Conservation (phyloP, 2,888 invertebrate genomes). For the Pristionchus mayeri region DNA sequence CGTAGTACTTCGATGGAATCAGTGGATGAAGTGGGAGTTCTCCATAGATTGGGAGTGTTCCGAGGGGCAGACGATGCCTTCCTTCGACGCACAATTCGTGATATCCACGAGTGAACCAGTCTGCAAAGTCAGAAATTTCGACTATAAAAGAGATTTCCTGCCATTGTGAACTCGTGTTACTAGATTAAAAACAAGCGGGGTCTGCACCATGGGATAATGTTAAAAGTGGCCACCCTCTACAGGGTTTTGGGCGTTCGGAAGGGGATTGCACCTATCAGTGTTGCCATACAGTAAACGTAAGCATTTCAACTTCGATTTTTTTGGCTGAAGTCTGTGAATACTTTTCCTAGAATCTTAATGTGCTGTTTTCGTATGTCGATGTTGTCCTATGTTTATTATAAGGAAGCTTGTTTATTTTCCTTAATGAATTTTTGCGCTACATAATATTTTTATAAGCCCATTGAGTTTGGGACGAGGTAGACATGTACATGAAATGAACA, state of each 20-base stretch:
- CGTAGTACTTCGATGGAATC: neutral
- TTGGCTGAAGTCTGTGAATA: no score
- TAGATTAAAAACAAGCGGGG: constrained; percentile 50
- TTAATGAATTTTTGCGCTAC: no score
- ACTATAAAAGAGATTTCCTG: constrained; percentile 31
- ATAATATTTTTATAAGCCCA: no score
- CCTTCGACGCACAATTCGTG: neutral
- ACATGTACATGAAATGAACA: no score
- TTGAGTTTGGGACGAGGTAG: no score
- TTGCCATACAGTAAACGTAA: no score
- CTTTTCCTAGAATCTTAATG: no score
- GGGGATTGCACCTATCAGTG: neutral
- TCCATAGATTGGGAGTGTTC: neutral
- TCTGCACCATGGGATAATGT: constrained; percentile 40
- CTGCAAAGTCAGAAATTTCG: neutral
- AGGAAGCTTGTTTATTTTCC: no score
- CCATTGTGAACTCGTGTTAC: constrained; percentile 50
- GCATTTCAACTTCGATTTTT: no score
- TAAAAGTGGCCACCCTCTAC: neutral
- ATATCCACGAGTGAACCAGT: neutral
- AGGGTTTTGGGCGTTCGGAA: neutral
- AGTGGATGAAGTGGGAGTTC: constrained; percentile 29
- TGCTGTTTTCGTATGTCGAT: no score
- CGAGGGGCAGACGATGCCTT: neutral
- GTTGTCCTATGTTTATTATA: no score